Conservation (phyloP, 64 coral and sea anemone genomes). For the Anthopleura sola region DNA sequence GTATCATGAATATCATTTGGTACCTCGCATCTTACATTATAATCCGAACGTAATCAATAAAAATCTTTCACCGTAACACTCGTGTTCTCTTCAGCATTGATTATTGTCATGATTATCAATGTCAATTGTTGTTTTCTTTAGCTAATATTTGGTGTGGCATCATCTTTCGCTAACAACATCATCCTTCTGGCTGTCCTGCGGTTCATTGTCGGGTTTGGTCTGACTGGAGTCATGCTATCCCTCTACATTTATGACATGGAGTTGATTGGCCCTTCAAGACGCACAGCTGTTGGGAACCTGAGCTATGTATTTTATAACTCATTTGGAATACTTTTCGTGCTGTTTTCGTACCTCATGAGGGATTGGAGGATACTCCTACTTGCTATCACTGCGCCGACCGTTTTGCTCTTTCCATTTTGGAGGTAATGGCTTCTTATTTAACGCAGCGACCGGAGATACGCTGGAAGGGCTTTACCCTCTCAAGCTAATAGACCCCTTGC, state of each 20-base stretch:
- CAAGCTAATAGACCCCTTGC: no score
- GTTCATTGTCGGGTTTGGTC: not conserved
- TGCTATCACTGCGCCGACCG: not conserved
- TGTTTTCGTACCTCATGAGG: not conserved
- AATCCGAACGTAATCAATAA: no score
- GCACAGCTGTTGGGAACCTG: constrained; percentile 23
- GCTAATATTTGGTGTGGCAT: not conserved
- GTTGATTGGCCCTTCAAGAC: constrained; percentile 10
- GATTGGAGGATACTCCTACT: constrained; percentile 12
- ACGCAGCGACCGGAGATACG: no score
- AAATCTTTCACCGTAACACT: no score
- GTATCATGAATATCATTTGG: no score
- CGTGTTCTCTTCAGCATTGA: no score
- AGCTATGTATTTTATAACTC: not conserved
- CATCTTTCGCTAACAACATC: not conserved
- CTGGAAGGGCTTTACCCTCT: no score
- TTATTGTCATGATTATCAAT: no score
- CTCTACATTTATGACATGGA: constrained; percentile 25
- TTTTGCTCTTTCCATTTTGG: constrained; percentile 5
- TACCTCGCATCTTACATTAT: no score
- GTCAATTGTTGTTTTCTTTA: not conserved
- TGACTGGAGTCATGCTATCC: constrained; percentile 3
- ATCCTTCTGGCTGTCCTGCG: not conserved
- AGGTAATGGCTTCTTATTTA: not conserved
- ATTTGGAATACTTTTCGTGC: not conserved